These are phyloP conservation scores for Oeneis ivallda DNA, from an alignment of 2,888 invertebrate genomes.

Conservation along the genomic window DNA sequence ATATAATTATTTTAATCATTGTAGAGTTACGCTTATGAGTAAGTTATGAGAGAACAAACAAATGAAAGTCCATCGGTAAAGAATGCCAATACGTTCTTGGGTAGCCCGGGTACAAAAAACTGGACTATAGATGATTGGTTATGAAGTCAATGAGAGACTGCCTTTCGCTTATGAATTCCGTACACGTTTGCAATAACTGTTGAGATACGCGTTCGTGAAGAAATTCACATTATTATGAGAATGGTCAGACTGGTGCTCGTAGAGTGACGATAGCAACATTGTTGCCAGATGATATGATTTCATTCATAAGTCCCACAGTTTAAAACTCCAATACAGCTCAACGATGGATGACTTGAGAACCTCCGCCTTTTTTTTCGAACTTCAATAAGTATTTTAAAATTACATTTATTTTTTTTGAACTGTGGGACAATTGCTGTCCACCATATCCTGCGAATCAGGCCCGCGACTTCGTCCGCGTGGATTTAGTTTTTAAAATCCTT, in stretches of 20 bases:
- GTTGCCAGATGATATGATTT: slow-evolving; percentile 13
- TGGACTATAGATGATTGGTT: slow-evolving; percentile 8
- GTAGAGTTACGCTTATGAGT: too few relatives aligned
- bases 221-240: slow-evolving; percentile 9
- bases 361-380: too few relatives aligned
- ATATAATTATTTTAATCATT: too few relatives aligned
- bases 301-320: background rate
- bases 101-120: slow-evolving; percentile 10
- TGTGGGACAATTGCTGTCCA: too few relatives aligned
- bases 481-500: too few relatives aligned
- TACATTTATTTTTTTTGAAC: too few relatives aligned
- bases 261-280: slow-evolving; percentile 9
- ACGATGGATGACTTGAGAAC: too few relatives aligned
- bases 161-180: slow-evolving; percentile 10
- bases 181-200: slow-evolving; percentile 17
- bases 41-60: background rate
- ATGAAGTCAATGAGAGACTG: slow-evolving; percentile 15
- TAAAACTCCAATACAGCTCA: too few relatives aligned
- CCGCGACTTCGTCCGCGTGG: too few relatives aligned
- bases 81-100: slow-evolving; percentile 16
- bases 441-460: too few relatives aligned
- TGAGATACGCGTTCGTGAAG: slow-evolving; percentile 16
- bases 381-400: too few relatives aligned
- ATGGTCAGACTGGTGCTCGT: background rate
- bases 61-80: background rate